Evolutionary conservation across 2,113 vertebrate species (phyloP), one percentile per base, ranked within the genome.

Genomic region (Potamarius usumacintae): DNA sequence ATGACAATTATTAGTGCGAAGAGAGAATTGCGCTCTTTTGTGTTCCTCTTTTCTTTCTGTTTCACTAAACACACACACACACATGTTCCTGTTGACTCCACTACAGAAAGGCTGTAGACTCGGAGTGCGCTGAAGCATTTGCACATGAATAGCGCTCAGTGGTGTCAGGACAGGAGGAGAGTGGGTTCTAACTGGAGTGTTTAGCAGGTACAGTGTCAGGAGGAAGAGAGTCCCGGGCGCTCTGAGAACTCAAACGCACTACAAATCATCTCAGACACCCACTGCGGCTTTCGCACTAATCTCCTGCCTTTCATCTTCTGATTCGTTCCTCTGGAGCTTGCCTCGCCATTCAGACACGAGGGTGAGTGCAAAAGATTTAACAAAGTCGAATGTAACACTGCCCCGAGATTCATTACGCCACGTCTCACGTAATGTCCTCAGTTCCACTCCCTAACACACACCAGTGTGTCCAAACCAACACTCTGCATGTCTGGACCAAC

Each of bases 201-300:
- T 88, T 84, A 89, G 80, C 71, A 88, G 89, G 89, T 89, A 84
- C 91, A 72, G 86, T 87, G 81, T 76, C 55, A 0, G 48, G 25
- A 69, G 65, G 67, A 87, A 9, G 89, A 84, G 62, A 85, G 84
- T 84, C 78, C 79, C 12, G 69, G 85, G 82, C 53, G 69, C 89
- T 88, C 85, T 34, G 90, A 92, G 88, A 89, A 88, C 91, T 83
- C 87, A 85, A 92, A 84, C 92, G 91, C 93, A 93, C 91, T 91
- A 90, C 71, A 87, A 22, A 85, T 92, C 90, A 92, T 91, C 91
- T 93, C 86, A 7, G 9, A 89, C 78, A 85, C 90, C 88, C 89
- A 93, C 86, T 81, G 87, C 30, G 30, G 30, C 30, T 30, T 30
- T 30, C 30, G 30, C 30, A 30, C 30, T 30, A 30, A 30, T 30